Evolutionary conservation across 2,888 invertebrate species (phyloP), one percentile per base, ranked within the genome.

Genomic region (Rambutsinella grinnellia): DNA sequence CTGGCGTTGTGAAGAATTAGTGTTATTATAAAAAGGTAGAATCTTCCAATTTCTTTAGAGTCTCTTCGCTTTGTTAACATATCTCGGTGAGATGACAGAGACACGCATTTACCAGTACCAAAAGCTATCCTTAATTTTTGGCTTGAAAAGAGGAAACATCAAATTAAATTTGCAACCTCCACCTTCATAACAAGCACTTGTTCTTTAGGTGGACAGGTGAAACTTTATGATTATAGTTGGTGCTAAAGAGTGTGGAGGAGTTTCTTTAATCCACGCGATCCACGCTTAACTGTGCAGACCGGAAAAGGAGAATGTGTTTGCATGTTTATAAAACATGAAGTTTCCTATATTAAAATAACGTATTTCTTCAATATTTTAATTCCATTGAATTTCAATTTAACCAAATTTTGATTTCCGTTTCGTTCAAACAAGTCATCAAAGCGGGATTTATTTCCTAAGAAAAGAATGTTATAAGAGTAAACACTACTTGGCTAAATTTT

Each of bases 81-180:
- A n/a, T n/a, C n/a, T n/a, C 5, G 13, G 36, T 1, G 26, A 46
- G 60, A 57, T 61, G 61, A 54, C 69, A 61, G 51, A 60, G 46
- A 61, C 61, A 69, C 28, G 61, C 28, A 51, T 51, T 58, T 60
- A 44, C 49, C 24, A 26, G 3, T 60, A 19, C 46, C 19, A n/a
- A 68, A 66, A 58, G 2, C 56, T 67, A 19, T 57, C 58, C 36
- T 58, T 44, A 26, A 44, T 57, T 27, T 36, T 51, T 21, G 53
- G 44, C 24, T 53, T 26, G 19, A 13, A 26, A 46, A 21, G 47
- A 68, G 60, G 60, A 68, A 68, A 51, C 58, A 51, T 68, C 68
- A 60, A 68, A 68, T 68, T 68, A 68, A 68, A 68, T 51, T 68
- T 13, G 36, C 68, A n/a, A 46, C 24, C 28, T 53, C 47, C 27